Evolutionary conservation across 2,888 invertebrate species (phyloP), one percentile per base, ranked within the genome.

Genomic region (Tipula vernalis): DNA sequence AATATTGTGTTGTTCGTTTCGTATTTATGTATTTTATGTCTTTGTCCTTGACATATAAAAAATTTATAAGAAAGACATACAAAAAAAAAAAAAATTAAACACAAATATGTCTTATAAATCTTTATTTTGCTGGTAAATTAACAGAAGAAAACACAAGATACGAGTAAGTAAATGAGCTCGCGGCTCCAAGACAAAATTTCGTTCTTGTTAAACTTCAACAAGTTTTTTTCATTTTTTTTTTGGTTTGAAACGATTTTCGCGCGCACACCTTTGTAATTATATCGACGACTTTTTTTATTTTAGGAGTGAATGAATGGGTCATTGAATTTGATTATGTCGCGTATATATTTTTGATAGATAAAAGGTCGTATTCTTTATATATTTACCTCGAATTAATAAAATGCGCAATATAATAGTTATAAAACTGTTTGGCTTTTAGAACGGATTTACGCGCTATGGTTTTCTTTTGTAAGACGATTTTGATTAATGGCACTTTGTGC

Each of bases 401-500:
- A 71, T 71, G 10, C 71, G 71, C 71, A 28, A 28, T 13, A 51
- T 3, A 71, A 71, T 10, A 71, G 28, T 71, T 28, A 71, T 15
- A 15, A 15, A 28, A 71, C 12, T 10, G 18, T 71, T 71, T 71
- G 71, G 12, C 18, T 71, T 71, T 8, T 71, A 18, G 71, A 28
- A 12, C 71, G 71, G 71, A 71, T 10, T 10, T 71, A 71, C 71
- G 71, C 71, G 8, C n/a, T 10, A 71, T 71, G 71, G 13, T 71
- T 71, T 71, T 71, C 71, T 71, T 51, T 71, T 71, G 10, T 71
- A 71, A 10, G 28, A 28, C 10, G 71, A 28, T 71, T 71, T 71
- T 71, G 71, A 71, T 71, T 71, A 71, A 71, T 71, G 71, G 71
- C 71, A 71, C 71, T 71, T 71, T 71, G 71, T 71, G 71, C 71